Base-by-base conservation (phyloP, 1,140 invertebrate genomes). In the Adoxophyes honmai region DNA sequence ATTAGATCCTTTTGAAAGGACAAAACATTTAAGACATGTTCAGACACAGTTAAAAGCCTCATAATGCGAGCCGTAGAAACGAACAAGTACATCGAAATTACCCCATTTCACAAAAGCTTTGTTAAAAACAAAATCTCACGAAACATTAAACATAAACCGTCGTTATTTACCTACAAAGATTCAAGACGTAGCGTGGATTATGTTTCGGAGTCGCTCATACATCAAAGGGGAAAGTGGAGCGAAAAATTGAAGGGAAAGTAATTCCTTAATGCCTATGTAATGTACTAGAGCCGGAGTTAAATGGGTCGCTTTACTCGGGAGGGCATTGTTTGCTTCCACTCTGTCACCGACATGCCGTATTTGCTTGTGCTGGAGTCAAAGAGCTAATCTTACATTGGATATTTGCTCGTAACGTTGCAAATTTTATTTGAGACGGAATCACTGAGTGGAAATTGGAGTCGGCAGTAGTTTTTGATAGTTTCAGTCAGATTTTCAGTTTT, bases 141-240 rank as follows among this genome's bases (percentile, higher is more conserved):
- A 28, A 28, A 28, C 21, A 28, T 28, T 28, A 28, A 28, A 28
- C 21, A 28, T 28, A 2, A 28, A 2, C 21, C 6, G 6, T 28
- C 6, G 6, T 28, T 28, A 28, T 28, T 28, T 28, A 28, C 6
- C 21, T 28, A 6, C 21, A 28, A 28, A 28, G 21, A 28, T 28
- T 28, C 21, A 28, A 28, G 21, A 28, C 81, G 96, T 44, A 95
- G 94, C 0, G 94, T 95, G 1, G 94, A 94, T 1, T 82, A 92
- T 11, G 42, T 48, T 48, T 48, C 42, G 16, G 16, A 48, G 18
- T 48, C 42, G 21, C 16, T 48, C 42, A 48, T 33, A 48, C 42
- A 11, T 48, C 42, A 48, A 48, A 28, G 28, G 18, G 95, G 94
- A 69, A 96, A 94, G 0, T 96, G 95, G 75, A 95, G 94, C 9